Base-by-base conservation (phyloP, 2,888 invertebrate species). In the Drosophila lutescens region DNA sequence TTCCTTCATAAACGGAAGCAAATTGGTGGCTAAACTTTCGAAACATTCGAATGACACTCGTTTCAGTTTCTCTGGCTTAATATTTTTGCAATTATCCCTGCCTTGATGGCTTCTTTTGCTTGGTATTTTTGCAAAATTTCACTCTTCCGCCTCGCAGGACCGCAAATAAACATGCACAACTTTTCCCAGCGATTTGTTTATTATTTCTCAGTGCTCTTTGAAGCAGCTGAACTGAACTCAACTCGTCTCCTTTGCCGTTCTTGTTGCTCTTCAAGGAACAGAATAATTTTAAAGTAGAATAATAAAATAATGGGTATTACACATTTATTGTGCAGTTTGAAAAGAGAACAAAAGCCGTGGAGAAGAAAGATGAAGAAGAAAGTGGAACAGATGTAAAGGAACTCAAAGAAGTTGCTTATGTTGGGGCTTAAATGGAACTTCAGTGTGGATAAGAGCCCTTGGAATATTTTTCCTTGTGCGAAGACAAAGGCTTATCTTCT, bases 161-260 rank as follows among this genome's bases (percentile, higher is more conserved):
- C 23, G 44, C 38, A 67, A 50, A 67, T 68, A 67, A 67, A 67
- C 67, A 69, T 49, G 56, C 23, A 56, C n/a, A 71, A 65, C 26
- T 85, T 76, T 67, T 73, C 63, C 72, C 78, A 63, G 60, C 69
- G 81, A 67, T 62, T 76, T 77, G 71, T 86, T 80, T 72, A 87
- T 85, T 87, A 76, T 85, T 85, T 71, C 54, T 61, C 67, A 71
- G 65, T 85, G 80, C 82, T 79, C 74, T 68, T 65, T 85, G 74
- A 76, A 87, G 81, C 74, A 17, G 38, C 40, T 23, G n/a, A 46
- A 67, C 40, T 23, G 17, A 46, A 67, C 44, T 46, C 51, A 41
- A 20, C 43, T 40, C 23, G 12, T 43, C 12, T 20, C 13, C 4
- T 46, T 46, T 26, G n/a, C 46, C 26, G 26, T 61, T 26, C 12